Percentiles rank a stretch among this genome's conserved stretches.
Conservation (phyloP, 2,888 invertebrate species). For the Orchesella flavescens region DNA sequence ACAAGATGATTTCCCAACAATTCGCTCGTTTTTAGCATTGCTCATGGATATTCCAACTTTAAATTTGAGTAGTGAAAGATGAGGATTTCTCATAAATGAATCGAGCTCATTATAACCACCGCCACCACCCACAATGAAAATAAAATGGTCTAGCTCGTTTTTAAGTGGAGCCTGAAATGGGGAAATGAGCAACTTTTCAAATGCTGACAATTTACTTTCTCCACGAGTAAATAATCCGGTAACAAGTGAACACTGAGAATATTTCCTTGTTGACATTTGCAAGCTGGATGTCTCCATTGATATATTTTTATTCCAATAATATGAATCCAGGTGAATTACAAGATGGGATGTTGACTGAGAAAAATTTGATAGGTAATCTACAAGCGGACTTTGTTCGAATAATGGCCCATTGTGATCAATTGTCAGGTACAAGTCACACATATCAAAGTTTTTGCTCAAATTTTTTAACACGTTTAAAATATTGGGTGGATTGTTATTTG, state of each 20-base stretch:
- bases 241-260: slow-evolving; percentile 11
- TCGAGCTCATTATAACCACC: too few species aligned
- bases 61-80: not conserved
- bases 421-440: too few species aligned
- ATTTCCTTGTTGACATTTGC: not conserved
- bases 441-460: too few species aligned
- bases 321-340: too few species aligned
- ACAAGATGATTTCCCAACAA: not conserved
- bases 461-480: too few species aligned
- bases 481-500: too few species aligned
- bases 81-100: not conserved
- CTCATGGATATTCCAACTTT: not conserved
- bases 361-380: too few species aligned
- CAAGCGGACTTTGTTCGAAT: too few species aligned
- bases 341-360: too few species aligned
- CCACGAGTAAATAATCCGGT: not conserved
- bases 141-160: slow-evolving; percentile 23
- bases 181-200: not conserved
- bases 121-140: not conserved
- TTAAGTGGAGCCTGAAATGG: slow-evolving; percentile 11
- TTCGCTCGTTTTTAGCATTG: not conserved
- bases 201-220: not conserved
- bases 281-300: too few species aligned
- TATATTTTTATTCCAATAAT: too few species aligned
- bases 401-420: too few species aligned